Base-by-base conservation (phyloP, 2,113 vertebrate genomes). In the Cyphomyrus plagiostoma region DNA sequence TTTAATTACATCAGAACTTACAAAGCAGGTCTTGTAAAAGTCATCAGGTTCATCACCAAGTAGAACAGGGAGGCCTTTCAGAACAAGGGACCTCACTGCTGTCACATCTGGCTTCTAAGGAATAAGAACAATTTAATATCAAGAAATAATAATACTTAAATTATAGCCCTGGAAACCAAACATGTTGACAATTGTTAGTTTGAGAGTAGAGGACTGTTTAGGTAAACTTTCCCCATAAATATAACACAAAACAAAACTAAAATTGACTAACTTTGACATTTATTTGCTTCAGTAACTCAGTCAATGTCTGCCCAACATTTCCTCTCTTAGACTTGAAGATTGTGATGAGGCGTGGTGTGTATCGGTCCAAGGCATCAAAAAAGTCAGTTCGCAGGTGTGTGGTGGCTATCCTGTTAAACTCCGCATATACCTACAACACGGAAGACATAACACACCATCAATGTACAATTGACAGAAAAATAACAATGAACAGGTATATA, bases 11-110 rank as follows among this genome's bases (percentile, higher is more conserved):
- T 3, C 58, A 86, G 56, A 89, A 89, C 90, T 91, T 91, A 91
- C 88, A 15, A 91, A 91, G 90, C 90, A 89, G 88, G 89, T 89
- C 2, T 86, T 91, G 85, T 89, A 89, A 50, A 89, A 91, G 83
- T 50, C 62, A 91, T 85, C 87, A 48, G 90, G 84, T 30, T 91
- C 90, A 89, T 89, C 90, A 48, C 83, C 88, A 86, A 91, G 90
- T 87, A 91, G 46, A 91, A 89, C 88, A 46, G 89, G 90, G 62
- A 91, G 88, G 84, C 90, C 62, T 80, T 42, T 15, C 83, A 91
- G 84, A 17, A 87, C 89, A 80, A 90, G 53, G 66, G 90, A 53
- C 62, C 82, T 66, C 45, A 86, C 49, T 88, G 84, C 90, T 42
- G 89, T 91, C 66, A 86, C 88, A 91, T 89, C 85, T 85, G 91